Evolutionary conservation across 1,140 invertebrate species (phyloP).

Genomic region (Sinella curviseta): DNA sequence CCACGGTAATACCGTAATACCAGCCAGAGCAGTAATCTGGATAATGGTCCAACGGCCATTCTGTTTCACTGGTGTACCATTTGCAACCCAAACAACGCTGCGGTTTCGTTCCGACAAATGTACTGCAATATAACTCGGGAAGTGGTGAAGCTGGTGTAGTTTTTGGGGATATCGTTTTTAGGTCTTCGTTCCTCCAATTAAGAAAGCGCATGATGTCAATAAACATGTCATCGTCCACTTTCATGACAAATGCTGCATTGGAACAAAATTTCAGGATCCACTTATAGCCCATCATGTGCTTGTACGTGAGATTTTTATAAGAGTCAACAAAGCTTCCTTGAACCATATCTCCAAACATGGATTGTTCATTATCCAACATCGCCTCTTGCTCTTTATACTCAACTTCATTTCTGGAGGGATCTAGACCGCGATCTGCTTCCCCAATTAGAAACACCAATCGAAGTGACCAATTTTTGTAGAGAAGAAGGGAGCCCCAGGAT

Average conservation of each 20-base stretch:
- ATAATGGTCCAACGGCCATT: slow-evolving; percentile 53
- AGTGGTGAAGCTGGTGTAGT: slow-evolving; percentile 47
- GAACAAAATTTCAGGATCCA: slow-evolving; percentile 57
- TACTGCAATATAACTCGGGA: slow-evolving; percentile 52
- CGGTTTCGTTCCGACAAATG: slow-evolving; percentile 53
- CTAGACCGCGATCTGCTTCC: not conserved
- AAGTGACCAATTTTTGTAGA: slow-evolving; percentile 41
- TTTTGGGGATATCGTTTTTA: slow-evolving; percentile 32
- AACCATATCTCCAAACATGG: slow-evolving; percentile 51
- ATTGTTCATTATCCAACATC: slow-evolving; percentile 31
- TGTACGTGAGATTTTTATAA: slow-evolving; percentile 58
- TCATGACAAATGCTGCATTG: slow-evolving; percentile 56
- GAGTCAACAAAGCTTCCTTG: slow-evolving; percentile 56
- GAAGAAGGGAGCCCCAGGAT: slow-evolving; percentile 48
- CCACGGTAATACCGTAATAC: slow-evolving; percentile 69
- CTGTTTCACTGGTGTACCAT: slow-evolving; percentile 53
- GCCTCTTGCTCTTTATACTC: slow-evolving; percentile 39
- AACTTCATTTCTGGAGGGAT: not conserved
- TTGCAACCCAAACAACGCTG: slow-evolving; percentile 52
- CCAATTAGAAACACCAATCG: slow-evolving; percentile 53
- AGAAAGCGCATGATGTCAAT: slow-evolving; percentile 58
- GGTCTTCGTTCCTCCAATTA: slow-evolving; percentile 43
- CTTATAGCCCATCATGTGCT: slow-evolving; percentile 58
- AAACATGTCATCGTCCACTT: slow-evolving; percentile 62
- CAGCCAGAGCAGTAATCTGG: slow-evolving; percentile 57